Percentiles rank a stretch among this genome's conserved stretches.
Evolutionary conservation across 2,888 invertebrate species (phyloP).

Genomic region (Athalia cordata): DNA sequence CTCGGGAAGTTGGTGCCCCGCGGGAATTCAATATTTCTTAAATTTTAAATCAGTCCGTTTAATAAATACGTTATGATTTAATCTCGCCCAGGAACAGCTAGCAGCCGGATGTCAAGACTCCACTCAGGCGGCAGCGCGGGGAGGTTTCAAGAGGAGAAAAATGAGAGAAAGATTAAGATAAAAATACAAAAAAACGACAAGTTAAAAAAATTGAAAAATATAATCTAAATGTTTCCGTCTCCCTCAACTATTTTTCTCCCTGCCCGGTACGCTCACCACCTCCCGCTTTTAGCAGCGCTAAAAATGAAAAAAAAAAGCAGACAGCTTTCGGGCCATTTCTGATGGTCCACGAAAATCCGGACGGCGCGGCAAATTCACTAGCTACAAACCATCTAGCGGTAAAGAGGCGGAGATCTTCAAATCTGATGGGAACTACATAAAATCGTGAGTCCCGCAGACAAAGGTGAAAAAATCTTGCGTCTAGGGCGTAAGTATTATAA

Average conservation of each 20-base stretch:
- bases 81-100: constrained; percentile 50
- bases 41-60: constrained; percentile 58
- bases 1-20: constrained; percentile 39
- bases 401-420: too few species aligned
- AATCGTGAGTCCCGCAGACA: too few species aligned
- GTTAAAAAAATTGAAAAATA: background rate
- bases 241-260: too few species aligned
- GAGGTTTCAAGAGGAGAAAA: background rate
- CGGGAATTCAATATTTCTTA: constrained; percentile 56
- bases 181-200: background rate
- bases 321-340: background rate
- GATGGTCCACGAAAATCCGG: background rate
- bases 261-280: too few species aligned
- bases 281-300: too few species aligned
- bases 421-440: too few species aligned
- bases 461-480: too few species aligned
- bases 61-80: constrained; percentile 64
- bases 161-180: background rate
- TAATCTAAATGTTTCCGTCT: too few species aligned
- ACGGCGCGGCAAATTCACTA: too few species aligned
- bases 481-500: too few species aligned
- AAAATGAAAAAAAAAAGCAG: background rate
- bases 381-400: too few species aligned
- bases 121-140: constrained; percentile 5
- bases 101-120: constrained; percentile 11